Evolutionary conservation across 2,797 vertebrate species (phyloP), one percentile per base, ranked within the genome.

Genomic region (Pangasius larnaudii): DNA sequence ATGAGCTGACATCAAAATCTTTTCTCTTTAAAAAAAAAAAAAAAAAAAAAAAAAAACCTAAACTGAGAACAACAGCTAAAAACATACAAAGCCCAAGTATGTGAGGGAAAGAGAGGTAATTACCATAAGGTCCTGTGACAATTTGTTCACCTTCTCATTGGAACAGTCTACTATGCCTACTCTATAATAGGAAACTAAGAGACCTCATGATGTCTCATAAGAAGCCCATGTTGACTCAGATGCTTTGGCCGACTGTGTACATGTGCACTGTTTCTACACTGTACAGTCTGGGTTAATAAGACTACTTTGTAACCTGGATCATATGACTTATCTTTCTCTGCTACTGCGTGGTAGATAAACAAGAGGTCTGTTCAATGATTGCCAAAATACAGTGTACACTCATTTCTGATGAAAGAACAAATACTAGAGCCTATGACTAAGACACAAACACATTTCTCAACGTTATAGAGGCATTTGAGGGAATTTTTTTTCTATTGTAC

Each of bases 141-240:
- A 46, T 22, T 83, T 58, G 46, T 87, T 82, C 65, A 71, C 46
- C 77, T 86, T 65, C 77, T 51, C 56, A 71, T 14, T 53, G 53
- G 42, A 85, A 63, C 69, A 69, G 51, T 53, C 24, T 79, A 63
- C 59, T 77, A 27, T 13, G 42, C 24, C 9, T 53, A 58, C 39
- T 67, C 63, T 81, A 80, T 71, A 61, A 87, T 63, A 65, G 74
- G 82, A 83, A 87, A 89, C 86, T 3, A 39, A 42, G 39, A 69
- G 82, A 56, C 36, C 84, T 42, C 58, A 78, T 87, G 88, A 89
- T 69, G 74, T 72, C 53, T 87, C 63, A 72, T 67, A 36, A 30
- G 46, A 84, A 89, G 63, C n/a, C 30, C 51, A 30, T 36, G 84
- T 65, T 87, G 81, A 89, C 72, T 87, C 81, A 87, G 61, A 61